Percentiles rank a stretch among this genome's conserved stretches.
Evolutionary conservation across 1,140 invertebrate species (phyloP).

Genomic region (Macrosteles quadrilineatus): DNA sequence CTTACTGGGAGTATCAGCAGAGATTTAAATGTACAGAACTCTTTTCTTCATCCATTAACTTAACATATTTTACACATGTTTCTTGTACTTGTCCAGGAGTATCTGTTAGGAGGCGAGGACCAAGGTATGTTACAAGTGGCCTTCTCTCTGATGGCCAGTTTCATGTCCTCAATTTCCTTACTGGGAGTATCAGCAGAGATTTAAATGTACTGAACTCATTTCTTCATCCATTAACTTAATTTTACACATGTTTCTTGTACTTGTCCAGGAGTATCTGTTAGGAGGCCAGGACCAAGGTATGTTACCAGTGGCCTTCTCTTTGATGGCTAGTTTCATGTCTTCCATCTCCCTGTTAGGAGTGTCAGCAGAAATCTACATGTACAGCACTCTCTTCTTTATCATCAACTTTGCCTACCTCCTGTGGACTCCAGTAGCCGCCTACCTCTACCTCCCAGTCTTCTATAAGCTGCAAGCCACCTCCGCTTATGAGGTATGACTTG

Average conservation of each 20-base stretch:
- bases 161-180: conserved; percentile 92
- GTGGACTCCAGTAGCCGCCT: conserved; percentile 78
- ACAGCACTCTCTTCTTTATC: conserved; percentile 79
- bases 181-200: conserved; percentile 87
- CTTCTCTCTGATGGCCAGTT: no score
- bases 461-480: conserved; percentile 83
- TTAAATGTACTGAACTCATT: conserved; percentile 81
- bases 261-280: conserved; percentile 70
- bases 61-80: no score
- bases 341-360: conserved; percentile 88
- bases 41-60: no score
- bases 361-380: conserved; percentile 81
- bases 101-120: conserved; percentile 74
- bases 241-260: no score
- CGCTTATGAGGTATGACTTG: conserved; percentile 84
- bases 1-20: no score
- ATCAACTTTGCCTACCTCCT: conserved; percentile 82
- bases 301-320: conserved; percentile 76
- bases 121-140: conserved; percentile 78
- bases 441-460: conserved; percentile 87
- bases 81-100: no score
- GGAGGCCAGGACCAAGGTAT: conserved; percentile 77
- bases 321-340: conserved; percentile 64
- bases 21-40: no score
- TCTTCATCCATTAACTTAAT: no score